Conservation (phyloP, 1,140 invertebrate species). For the Drosophila carrolli region DNA sequence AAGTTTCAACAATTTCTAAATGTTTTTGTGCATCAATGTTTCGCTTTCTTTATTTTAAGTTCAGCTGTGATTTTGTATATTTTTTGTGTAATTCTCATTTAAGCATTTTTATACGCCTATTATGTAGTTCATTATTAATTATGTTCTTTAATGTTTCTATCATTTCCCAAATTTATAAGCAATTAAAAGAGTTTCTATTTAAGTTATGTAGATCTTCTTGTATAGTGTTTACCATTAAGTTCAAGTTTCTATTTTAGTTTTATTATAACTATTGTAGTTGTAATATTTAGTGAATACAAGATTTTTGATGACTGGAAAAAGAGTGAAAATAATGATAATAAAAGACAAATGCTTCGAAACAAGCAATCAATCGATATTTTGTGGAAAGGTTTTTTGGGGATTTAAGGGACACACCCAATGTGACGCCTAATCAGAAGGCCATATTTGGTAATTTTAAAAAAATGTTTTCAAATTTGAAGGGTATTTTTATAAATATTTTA, state of each 20-base stretch:
- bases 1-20: constrained; percentile 41
- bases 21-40: constrained; percentile 36
- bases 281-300: constrained; percentile 16
- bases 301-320: constrained; percentile 22
- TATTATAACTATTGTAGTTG: constrained; percentile 27
- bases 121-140: constrained; percentile 52
- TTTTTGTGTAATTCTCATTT: constrained; percentile 69
- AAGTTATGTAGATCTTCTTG: constrained; percentile 72
- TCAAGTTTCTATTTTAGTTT: constrained; percentile 52
- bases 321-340: constrained; percentile 60
- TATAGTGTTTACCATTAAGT: constrained; percentile 48
- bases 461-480: no score
- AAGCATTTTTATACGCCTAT: constrained; percentile 46
- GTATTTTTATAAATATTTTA: no score
- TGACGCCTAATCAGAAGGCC: no score
- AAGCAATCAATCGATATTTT: constrained; percentile 13
- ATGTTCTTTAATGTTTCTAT: constrained; percentile 24
- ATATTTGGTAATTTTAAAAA: no score
- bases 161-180: constrained; percentile 21
- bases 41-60: constrained; percentile 72
- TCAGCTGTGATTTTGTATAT: constrained; percentile 82
- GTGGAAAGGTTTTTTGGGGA: neutral
- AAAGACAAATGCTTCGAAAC: constrained; percentile 44
- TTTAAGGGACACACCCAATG: no score
- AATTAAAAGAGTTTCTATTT: constrained; percentile 38